A percentile compares a stretch with the other conserved stretches of the same genome.
phyloP scores from a whole-genome alignment of 2,113 vertebrate genomes.

The Cygnus buccinator region DNA sequence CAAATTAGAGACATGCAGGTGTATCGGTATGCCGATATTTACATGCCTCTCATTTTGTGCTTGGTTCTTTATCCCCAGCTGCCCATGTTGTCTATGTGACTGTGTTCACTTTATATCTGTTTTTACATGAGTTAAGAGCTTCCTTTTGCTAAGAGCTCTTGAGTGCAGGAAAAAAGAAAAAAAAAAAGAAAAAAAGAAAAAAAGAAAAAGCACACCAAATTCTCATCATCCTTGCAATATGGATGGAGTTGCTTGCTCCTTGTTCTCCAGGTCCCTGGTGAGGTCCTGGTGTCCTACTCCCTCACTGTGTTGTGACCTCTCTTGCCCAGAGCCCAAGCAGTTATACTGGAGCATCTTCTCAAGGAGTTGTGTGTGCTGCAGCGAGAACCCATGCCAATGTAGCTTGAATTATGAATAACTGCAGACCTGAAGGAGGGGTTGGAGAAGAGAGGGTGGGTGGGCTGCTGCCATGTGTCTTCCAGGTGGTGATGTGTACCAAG shows the following conservation, averaged over 20 bases:
- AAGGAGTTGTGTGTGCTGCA: fast-evolving
- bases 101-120: not conserved
- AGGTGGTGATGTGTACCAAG: not conserved
- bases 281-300: not conserved
- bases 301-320: not conserved
- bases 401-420: not conserved
- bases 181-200: not conserved
- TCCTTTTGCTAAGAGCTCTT: not conserved
- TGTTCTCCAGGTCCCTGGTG: not conserved
- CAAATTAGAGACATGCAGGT: not conserved
- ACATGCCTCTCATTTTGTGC: not conserved
- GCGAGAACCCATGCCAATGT: fast-evolving
- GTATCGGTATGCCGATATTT: not conserved
- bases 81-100: fast-evolving
- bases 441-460: not conserved
- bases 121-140: not conserved
- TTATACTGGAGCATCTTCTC: not conserved
- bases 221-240: not conserved
- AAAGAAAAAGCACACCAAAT: fast-evolving
- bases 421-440: not conserved
- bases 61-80: not conserved
- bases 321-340: not conserved
- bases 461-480: not conserved
- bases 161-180: fast-evolving
- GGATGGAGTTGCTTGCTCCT: not conserved